Conservation (phyloP, 2,888 invertebrate genomes). For the Campoletis raptor region DNA sequence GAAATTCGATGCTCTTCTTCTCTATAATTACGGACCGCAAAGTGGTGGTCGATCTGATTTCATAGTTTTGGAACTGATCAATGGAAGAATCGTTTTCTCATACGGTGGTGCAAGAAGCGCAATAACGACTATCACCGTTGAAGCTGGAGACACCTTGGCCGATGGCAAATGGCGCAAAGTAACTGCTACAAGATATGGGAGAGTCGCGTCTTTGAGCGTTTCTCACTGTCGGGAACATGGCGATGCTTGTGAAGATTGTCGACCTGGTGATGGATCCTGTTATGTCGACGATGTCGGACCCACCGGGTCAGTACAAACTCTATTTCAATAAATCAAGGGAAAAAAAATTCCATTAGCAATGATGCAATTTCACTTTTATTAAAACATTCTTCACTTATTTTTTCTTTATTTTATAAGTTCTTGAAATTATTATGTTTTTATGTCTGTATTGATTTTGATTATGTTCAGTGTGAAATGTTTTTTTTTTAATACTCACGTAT, state of each 20-base stretch:
- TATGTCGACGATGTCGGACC: slow-evolving; percentile 95
- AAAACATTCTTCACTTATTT: not conserved
- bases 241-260: slow-evolving; percentile 94
- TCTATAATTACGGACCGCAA: slow-evolving; percentile 96
- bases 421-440: not conserved
- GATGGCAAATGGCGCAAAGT: slow-evolving; percentile 97
- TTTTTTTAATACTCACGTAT: slow-evolving; percentile 1
- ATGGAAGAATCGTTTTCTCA: slow-evolving; percentile 94
- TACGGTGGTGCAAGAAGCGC: slow-evolving; percentile 96
- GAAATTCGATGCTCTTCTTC: slow-evolving; percentile 93
- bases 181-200: slow-evolving; percentile 95
- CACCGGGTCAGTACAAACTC: slow-evolving; percentile 90
- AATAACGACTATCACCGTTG: slow-evolving; percentile 92
- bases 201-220: slow-evolving; percentile 94
- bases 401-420: not conserved
- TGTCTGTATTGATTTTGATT: not conserved
- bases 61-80: slow-evolving; percentile 94
- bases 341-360: not conserved
- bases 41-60: slow-evolving; percentile 96
- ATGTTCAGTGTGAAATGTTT: not conserved
- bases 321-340: not conserved
- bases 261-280: slow-evolving; percentile 92
- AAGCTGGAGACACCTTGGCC: slow-evolving; percentile 88
- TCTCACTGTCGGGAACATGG: slow-evolving; percentile 94
- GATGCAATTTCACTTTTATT: not conserved